phyloP scores from a whole-genome alignment of 2,113 vertebrate species.

The Damaliscus lunatus region DNA sequence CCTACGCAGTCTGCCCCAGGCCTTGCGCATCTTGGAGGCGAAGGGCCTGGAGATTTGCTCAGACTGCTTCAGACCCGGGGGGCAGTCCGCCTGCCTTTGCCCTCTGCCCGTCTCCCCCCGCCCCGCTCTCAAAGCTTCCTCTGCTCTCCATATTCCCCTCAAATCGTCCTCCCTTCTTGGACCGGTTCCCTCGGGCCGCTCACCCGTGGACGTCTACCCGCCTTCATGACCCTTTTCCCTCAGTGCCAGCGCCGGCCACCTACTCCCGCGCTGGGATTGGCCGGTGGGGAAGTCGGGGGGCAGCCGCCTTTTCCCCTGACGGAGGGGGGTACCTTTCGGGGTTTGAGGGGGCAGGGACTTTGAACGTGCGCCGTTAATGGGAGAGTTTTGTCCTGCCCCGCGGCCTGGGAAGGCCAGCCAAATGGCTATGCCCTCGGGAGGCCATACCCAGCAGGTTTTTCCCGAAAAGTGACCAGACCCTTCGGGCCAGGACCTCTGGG shows the following conservation, averaged over 20 bases:
- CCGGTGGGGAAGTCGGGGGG: not conserved
- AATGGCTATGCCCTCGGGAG: not conserved
- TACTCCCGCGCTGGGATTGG: not conserved
- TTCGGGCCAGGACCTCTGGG: not conserved
- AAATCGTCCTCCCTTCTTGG: not conserved
- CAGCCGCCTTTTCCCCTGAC: not conserved
- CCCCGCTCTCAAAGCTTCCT: not conserved
- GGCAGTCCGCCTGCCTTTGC: fast-evolving
- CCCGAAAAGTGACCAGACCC: not conserved
- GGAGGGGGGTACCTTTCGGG: fast-evolving
- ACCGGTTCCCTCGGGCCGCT: fast-evolving
- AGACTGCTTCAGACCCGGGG: fast-evolving
- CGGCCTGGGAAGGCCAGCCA: not conserved
- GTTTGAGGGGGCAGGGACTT: not conserved
- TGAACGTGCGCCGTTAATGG: not conserved
- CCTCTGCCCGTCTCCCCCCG: not conserved
- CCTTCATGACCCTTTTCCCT: not conserved
- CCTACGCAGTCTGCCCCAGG: too few species aligned
- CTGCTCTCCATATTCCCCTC: fast-evolving
- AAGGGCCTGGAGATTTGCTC: not conserved
- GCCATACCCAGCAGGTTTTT: not conserved
- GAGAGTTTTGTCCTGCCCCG: not conserved
- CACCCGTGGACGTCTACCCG: fast-evolving
- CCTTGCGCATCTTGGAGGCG: not conserved
- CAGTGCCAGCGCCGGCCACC: not conserved